A percentile compares a stretch with the other conserved stretches of the same genome.
Evolutionary conservation across 2,113 vertebrate species (phyloP).

Genomic region (Proteles cristata): DNA sequence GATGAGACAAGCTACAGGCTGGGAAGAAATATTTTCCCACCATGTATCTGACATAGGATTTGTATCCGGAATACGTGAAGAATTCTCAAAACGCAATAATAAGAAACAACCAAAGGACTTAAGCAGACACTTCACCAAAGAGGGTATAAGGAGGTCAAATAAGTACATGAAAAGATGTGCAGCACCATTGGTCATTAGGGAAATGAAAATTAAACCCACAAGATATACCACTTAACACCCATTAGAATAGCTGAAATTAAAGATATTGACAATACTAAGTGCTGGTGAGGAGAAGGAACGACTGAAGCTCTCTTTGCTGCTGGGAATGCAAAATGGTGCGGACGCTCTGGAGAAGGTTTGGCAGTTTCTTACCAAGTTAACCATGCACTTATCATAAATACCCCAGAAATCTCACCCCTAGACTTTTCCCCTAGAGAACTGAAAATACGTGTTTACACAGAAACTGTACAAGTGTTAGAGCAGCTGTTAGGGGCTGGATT

Average conservation of each 20-base stretch:
- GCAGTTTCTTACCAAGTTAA: neutral
- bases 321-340: neutral
- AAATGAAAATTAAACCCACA: neutral
- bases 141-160: neutral
- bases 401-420: neutral
- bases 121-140: neutral
- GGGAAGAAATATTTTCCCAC: conserved; percentile 6
- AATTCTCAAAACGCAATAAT: neutral
- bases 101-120: neutral
- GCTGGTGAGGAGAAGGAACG: neutral
- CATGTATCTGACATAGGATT: neutral
- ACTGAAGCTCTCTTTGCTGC: neutral
- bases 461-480: neutral
- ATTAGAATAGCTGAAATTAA: neutral
- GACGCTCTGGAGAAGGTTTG: neutral
- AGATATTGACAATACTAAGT: neutral
- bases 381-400: neutral
- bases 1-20: neutral
- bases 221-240: neutral
- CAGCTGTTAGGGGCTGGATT: neutral
- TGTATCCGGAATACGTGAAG: neutral
- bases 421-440: neutral
- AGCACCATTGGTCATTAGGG: neutral
- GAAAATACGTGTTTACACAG: neutral
- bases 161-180: neutral